Conservation (phyloP, 2,797 vertebrate genomes). For the Esox masquinongy region DNA sequence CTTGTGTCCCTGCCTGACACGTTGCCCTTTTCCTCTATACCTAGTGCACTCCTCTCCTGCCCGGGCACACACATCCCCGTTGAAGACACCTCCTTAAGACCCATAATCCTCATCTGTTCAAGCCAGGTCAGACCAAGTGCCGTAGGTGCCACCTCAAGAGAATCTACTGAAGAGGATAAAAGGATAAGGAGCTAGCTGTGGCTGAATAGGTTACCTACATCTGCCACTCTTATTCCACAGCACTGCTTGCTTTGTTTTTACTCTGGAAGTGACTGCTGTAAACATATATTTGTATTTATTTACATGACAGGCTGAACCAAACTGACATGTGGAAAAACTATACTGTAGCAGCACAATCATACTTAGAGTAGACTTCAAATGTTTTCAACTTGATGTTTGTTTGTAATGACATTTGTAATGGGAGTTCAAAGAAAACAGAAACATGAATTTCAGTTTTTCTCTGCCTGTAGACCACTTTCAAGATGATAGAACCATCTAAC, state of each 20-base stretch:
- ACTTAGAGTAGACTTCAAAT: background rate
- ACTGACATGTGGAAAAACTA: background rate
- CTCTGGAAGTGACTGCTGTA: background rate
- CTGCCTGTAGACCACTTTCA: too few species aligned
- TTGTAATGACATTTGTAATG: too few species aligned
- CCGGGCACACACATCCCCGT: background rate
- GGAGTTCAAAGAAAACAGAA: too few species aligned
- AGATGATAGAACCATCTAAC: too few species aligned
- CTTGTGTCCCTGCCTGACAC: background rate
- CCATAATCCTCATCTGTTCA: constrained; percentile 46
- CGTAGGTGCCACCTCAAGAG: background rate
- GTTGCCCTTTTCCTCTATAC: background rate
- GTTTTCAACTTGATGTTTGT: too few species aligned
- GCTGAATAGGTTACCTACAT: background rate
- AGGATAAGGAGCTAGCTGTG: constrained; percentile 44
- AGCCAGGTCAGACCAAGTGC: constrained; percentile 28
- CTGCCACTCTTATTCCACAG: background rate
- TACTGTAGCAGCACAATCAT: background rate
- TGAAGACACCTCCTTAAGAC: background rate
- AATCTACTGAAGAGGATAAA: constrained; percentile 42
- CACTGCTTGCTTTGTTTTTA: background rate
- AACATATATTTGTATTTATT: background rate
- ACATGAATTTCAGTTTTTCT: too few species aligned
- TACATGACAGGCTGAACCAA: background rate
- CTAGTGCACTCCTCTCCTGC: background rate